Evolutionary conservation across 92 coral and sea anemone species (phyloP).

Genomic region (Epizoanthus ramosus): DNA sequence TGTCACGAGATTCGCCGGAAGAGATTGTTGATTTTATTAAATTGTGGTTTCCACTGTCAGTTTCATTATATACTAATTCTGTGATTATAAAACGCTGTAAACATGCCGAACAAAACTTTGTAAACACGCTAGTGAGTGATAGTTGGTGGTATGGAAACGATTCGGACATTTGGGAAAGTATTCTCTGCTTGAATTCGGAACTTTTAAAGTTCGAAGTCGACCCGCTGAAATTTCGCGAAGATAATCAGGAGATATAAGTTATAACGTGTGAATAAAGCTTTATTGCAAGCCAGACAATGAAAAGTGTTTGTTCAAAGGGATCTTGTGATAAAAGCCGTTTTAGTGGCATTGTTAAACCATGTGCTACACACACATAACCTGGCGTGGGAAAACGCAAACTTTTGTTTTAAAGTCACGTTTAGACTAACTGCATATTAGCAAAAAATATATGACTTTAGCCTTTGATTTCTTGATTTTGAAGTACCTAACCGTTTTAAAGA

Average conservation of each 20-base stretch:
- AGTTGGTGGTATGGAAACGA: neutral
- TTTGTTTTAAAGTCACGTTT: slow-evolving; percentile 30
- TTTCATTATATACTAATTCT: neutral
- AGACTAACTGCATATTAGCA: neutral
- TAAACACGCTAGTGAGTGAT: neutral
- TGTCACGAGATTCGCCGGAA: slow-evolving; percentile 23
- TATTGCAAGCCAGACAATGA: slow-evolving; percentile 35
- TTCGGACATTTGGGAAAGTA: neutral
- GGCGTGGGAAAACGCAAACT: slow-evolving; percentile 42
- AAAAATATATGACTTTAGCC: neutral
- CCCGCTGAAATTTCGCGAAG: neutral
- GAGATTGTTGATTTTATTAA: neutral
- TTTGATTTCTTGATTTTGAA: slow-evolving; percentile 1
- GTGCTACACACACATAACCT: slow-evolving; percentile 22
- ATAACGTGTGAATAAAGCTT: neutral
- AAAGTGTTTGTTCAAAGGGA: slow-evolving; percentile 37
- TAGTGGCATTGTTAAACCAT: slow-evolving; percentile 22
- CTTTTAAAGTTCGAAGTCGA: neutral
- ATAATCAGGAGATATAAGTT: neutral
- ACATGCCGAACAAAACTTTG: neutral
- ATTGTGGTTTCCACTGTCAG: neutral
- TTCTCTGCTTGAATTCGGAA: neutral
- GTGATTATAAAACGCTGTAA: neutral
- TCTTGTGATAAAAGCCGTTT: slow-evolving; percentile 33
- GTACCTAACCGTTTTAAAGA: neutral